Percentiles rank a stretch among this genome's conserved stretches.
Evolutionary conservation across 2,888 invertebrate species (phyloP).

Genomic region (Salpingus planirostris): DNA sequence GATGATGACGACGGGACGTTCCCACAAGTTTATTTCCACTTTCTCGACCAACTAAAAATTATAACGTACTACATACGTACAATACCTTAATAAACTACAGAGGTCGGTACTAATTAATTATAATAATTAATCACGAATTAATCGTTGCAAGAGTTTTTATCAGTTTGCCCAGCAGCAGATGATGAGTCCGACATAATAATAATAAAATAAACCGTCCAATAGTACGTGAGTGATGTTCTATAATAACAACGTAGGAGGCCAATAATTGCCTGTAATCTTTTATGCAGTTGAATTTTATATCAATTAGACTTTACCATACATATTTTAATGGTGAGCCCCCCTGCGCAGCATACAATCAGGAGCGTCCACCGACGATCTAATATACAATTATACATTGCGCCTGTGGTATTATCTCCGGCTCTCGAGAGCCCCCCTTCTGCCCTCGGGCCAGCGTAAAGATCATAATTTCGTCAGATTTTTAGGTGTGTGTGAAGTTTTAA

Average conservation of each 20-base stretch:
- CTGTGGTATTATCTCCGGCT: constrained; percentile 21
- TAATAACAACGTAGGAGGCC: constrained; percentile 30
- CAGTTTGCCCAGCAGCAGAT: constrained; percentile 16
- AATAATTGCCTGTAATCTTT: constrained; percentile 34
- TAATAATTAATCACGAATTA: constrained; percentile 10
- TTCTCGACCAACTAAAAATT: too few species aligned
- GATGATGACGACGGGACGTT: too few species aligned
- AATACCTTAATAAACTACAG: neutral
- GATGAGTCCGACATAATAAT: constrained; percentile 19
- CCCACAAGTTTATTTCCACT: too few species aligned
- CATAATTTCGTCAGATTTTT: too few species aligned
- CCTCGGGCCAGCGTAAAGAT: too few species aligned
- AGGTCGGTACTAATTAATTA: too few species aligned
- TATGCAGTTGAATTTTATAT: constrained; percentile 34
- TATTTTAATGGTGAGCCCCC: constrained; percentile 32
- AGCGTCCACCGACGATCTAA: constrained; percentile 21
- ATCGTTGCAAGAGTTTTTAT: constrained; percentile 20
- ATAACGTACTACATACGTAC: neutral
- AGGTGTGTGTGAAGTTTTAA: too few species aligned
- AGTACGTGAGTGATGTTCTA: constrained; percentile 28
- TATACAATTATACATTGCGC: constrained; percentile 26
- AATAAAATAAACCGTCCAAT: constrained; percentile 27
- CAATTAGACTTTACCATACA: constrained; percentile 33
- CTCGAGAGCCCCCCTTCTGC: too few species aligned
- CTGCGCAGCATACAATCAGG: constrained; percentile 25